Conservation (phyloP, 2,797 vertebrate genomes). For the Arremon brunneinucha region DNA sequence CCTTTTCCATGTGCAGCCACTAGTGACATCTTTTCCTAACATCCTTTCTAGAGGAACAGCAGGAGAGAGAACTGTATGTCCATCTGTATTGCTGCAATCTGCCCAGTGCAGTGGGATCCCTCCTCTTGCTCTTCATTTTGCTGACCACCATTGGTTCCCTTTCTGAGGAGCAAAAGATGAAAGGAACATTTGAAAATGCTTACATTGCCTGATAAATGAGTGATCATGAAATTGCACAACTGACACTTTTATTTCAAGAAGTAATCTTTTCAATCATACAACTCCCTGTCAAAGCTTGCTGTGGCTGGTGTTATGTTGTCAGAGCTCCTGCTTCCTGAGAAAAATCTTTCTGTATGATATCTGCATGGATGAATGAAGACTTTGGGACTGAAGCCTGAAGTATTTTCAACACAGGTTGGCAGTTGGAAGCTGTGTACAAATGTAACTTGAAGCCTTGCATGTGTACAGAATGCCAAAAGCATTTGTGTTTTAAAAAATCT, state of each 20-base stretch:
- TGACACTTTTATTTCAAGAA: neutral
- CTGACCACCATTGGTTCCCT: neutral
- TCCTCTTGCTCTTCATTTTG: neutral
- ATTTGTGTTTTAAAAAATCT: neutral
- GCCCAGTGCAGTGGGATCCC: neutral
- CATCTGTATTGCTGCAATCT: neutral
- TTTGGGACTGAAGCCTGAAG: slow-evolving; percentile 11
- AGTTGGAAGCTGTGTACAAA: neutral
- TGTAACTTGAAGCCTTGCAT: neutral
- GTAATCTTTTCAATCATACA: neutral
- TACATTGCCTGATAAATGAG: neutral
- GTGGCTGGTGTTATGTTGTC: neutral
- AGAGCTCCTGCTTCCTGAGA: neutral
- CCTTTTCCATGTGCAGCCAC: neutral
- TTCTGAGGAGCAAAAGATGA: neutral
- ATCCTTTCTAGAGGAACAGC: neutral
- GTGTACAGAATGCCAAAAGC: neutral
- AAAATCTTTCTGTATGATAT: neutral
- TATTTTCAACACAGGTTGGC: neutral
- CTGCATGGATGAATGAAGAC: neutral
- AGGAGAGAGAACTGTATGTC: neutral
- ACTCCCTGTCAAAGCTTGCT: neutral
- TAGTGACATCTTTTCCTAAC: neutral
- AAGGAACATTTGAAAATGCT: neutral
- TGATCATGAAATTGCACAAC: neutral